A percentile compares a stretch with the other conserved stretches of the same genome.
These are phyloP conservation scores for Microtus pennsylvanicus DNA, from an alignment of 2,113 vertebrate species.

Conservation along the genomic window DNA sequence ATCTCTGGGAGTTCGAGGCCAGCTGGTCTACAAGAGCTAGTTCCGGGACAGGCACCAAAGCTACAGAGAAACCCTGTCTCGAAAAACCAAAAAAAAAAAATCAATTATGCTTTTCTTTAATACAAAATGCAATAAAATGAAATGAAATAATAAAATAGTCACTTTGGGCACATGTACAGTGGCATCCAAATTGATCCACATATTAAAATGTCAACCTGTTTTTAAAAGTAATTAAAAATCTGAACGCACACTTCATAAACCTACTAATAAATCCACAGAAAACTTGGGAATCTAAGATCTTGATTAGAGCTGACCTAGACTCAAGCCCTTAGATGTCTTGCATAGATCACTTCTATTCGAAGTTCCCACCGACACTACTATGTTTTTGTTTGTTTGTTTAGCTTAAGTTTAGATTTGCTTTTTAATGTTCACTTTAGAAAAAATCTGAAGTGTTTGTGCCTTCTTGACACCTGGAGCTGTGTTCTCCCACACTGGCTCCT, in stretches of 20 bases:
- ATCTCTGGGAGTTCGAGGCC: too few species aligned
- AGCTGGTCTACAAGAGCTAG: too few species aligned
- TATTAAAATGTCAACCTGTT: not conserved
- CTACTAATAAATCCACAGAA: not conserved
- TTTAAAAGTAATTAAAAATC: not conserved
- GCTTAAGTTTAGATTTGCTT: too few species aligned
- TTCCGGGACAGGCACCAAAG: too few species aligned
- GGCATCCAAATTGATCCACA: not conserved
- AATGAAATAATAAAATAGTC: conserved; percentile 28
- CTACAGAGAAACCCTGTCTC: too few species aligned
- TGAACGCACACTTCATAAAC: not conserved
- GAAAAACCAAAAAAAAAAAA: not conserved
- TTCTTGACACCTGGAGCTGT: not conserved
- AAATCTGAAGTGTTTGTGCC: not conserved
- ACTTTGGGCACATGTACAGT: not conserved
- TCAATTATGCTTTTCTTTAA: not conserved
- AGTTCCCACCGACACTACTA: not conserved
- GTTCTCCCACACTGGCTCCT: accelerated
- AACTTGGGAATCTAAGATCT: not conserved
- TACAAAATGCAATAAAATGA: conserved; percentile 28
- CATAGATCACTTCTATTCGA: not conserved
- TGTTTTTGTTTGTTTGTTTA: too few species aligned
- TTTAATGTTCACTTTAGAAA: not conserved
- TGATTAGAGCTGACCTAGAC: not conserved
- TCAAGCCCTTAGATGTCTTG: not conserved